A percentile compares a stretch with the other conserved stretches of the same genome.
These are phyloP conservation scores for Eurois occulta DNA, from an alignment of 2,888 invertebrate species.

Conservation along the genomic window DNA sequence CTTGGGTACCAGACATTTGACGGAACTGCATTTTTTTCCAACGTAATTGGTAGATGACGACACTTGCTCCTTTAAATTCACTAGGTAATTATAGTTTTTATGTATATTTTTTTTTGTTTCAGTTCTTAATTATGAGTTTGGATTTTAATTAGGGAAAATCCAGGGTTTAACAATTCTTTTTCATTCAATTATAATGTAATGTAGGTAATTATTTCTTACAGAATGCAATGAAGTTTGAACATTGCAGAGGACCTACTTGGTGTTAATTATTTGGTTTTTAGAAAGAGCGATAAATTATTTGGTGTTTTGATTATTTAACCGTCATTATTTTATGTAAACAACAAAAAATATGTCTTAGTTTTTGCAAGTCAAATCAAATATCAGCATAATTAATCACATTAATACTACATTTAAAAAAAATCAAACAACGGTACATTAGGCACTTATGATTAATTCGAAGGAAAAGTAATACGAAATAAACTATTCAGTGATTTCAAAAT, in stretches of 20 bases:
- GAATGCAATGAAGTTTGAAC: not conserved
- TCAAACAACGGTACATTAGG: not conserved
- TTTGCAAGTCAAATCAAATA: not conserved
- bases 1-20: conserved; percentile 66
- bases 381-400: not conserved
- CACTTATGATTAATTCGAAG: conserved; percentile 8
- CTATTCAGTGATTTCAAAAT: not conserved
- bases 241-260: not conserved
- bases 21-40: conserved; percentile 61
- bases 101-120: conserved; percentile 17
- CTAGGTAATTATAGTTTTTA: conserved; percentile 43
- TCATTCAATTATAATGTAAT: conserved; percentile 11
- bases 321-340: too few species aligned
- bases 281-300: not conserved
- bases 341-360: not conserved
- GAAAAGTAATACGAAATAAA: conserved; percentile 5
- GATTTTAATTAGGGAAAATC: conserved; percentile 22
- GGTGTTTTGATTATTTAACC: too few species aligned
- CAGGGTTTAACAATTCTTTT: not conserved
- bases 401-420: not conserved
- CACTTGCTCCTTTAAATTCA: conserved; percentile 52
- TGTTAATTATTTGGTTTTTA: not conserved
- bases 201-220: not conserved
- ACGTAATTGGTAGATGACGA: conserved; percentile 66
- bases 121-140: conserved; percentile 13